Evolutionary conservation across 2,113 vertebrate species (phyloP).

Genomic region (Collichthys lucidus): DNA sequence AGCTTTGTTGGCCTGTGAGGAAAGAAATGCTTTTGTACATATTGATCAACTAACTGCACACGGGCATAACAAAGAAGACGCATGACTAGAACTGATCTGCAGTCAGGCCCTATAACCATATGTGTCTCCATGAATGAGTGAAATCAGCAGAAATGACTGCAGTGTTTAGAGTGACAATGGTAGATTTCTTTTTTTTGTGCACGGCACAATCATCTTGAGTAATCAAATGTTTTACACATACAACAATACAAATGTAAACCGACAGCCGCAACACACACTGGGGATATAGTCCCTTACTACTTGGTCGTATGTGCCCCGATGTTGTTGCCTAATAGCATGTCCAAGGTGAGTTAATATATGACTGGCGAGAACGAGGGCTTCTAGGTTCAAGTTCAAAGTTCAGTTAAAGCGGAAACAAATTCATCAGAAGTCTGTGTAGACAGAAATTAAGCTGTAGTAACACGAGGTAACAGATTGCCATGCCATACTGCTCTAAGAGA

Average conservation of each 20-base stretch:
- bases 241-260: constrained; percentile 9
- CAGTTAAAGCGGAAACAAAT: constrained; percentile 32
- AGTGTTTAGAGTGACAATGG: constrained; percentile 9
- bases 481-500: background rate
- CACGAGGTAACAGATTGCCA: background rate
- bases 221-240: background rate
- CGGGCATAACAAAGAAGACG: constrained; percentile 31
- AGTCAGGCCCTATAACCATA: background rate
- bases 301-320: constrained; percentile 7
- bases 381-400: constrained; percentile 68
- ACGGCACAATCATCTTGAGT: constrained; percentile 19
- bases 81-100: constrained; percentile 6
- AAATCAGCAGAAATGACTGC: constrained; percentile 27
- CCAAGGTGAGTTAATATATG: constrained; percentile 71
- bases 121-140: background rate
- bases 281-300: background rate
- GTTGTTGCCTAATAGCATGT: constrained; percentile 45
- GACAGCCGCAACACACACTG: background rate
- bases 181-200: constrained; percentile 27
- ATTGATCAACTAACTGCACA: constrained; percentile 29
- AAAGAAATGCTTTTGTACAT: constrained; percentile 34
- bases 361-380: constrained; percentile 48
- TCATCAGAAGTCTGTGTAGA: constrained; percentile 14
- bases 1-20: constrained; percentile 22
- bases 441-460: background rate